Base-by-base conservation (phyloP, 2,888 invertebrate genomes). In the Pollenia amentaria region DNA sequence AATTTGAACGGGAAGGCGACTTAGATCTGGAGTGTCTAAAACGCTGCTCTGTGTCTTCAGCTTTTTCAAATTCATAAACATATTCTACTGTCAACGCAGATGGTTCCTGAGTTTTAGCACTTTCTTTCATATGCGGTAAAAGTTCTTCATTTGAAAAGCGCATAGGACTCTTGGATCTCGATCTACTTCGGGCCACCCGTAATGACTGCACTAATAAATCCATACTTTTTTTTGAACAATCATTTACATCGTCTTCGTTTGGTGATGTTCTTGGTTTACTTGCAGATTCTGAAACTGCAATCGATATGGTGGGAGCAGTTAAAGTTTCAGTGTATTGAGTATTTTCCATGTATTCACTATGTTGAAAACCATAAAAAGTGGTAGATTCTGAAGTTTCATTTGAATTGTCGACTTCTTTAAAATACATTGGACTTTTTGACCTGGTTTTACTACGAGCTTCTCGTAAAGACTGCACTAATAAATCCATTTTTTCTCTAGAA, bases 121-220 rank as follows among this genome's bases (percentile, higher is more conserved):
- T 88, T 6, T 89, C 84, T 7, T 88, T 82, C 38, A 89, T 65
- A 16, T 88, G 88, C 18, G 89, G 89, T 3, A 89, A 88, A 38
- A 91, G 83, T 14, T 88, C 88, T 65, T 91, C 90, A n/a, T 89
- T 91, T 1, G 91, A 90, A 11, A 87, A 21, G 40, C 76, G 65
- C 87, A 88, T 88, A 0, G 88, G 88, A 40, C 87, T 88, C 3
- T 83, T 85, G 6, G 88, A 89, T 12, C 84, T 81, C 2, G 88
- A 88, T 44, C 75, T 85, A 10, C 87, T 75, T 76, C 87, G 81
- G 2, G 85, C 87, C 9, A 82, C 42, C 12, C 89, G 85, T 6
- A 89, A 40, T 12, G 89, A 88, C 62, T 88, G 88, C 14, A 89
- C 80, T 9, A 88, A 67, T 16, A 60, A 70, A 9, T 65, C 64